Evolutionary conservation across 2,797 vertebrate genomes (phyloP).

Genomic region (Taeniopygia guttata): DNA sequence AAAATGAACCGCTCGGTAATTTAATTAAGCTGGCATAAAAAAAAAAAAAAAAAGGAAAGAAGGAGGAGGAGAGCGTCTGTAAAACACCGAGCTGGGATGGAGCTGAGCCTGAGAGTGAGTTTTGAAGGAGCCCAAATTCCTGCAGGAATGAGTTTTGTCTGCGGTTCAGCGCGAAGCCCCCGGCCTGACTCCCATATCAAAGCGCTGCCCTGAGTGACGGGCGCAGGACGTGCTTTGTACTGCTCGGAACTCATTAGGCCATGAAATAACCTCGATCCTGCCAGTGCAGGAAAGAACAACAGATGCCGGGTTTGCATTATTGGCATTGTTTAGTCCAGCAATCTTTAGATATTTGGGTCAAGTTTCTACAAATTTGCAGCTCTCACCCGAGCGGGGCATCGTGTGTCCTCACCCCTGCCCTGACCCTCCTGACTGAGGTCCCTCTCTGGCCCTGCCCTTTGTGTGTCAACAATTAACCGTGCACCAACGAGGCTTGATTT

Average conservation of each 20-base stretch:
- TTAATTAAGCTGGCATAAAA: constrained; percentile 68
- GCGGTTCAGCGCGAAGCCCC: constrained; percentile 60
- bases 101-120: background rate
- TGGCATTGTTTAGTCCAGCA: constrained; percentile 65
- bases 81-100: constrained; percentile 49
- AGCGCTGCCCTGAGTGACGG: constrained; percentile 75
- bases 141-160: constrained; percentile 72
- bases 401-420: constrained; percentile 47
- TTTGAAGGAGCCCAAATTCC: constrained; percentile 64
- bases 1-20: constrained; percentile 64
- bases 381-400: constrained; percentile 64
- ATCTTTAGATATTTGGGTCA: constrained; percentile 78
- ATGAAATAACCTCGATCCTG: constrained; percentile 79
- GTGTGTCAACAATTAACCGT: constrained; percentile 63
- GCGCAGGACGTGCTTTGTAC: constrained; percentile 72
- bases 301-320: constrained; percentile 78
- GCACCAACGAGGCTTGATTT: constrained; percentile 36
- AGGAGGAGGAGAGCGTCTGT: constrained; percentile 25
- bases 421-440: constrained; percentile 67
- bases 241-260: constrained; percentile 80
- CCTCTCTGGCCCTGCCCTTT: constrained; percentile 43
- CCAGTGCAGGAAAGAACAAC: constrained; percentile 75
- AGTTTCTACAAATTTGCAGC: constrained; percentile 73
- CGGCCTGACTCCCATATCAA: constrained; percentile 76
- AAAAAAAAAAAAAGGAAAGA: background rate